phyloP scores from a whole-genome alignment of 2,888 invertebrate genomes.

The Conus canariensis region DNA sequence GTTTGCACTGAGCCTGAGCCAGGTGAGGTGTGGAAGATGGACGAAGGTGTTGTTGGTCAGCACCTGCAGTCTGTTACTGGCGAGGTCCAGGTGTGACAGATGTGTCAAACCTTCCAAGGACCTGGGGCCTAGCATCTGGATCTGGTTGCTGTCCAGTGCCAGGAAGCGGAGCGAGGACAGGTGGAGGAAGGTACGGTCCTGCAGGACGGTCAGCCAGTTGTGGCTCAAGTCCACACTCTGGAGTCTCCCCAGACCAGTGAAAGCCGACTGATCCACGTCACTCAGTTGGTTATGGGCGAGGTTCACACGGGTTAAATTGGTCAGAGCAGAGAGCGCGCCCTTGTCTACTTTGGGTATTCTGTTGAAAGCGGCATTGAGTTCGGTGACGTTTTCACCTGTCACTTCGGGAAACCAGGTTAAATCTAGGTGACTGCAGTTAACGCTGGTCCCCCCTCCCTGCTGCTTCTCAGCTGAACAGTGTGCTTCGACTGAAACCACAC shows the following conservation, averaged over 20 bases:
- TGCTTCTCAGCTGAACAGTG: not conserved
- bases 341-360: not conserved
- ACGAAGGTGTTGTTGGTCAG: conserved; percentile 12
- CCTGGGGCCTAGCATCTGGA: not conserved
- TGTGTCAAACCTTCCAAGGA: conserved; percentile 2
- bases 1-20: not conserved
- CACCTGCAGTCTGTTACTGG: not conserved
- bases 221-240: conserved; percentile 6
- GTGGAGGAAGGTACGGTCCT: not conserved
- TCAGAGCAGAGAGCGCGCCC: not conserved
- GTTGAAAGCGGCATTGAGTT: not conserved
- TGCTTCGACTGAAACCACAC: not conserved
- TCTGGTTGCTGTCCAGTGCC: not conserved
- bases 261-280: not conserved
- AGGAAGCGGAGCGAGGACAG: not conserved
- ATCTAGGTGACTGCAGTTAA: not conserved
- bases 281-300: not conserved
- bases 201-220: not conserved
- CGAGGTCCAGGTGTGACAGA: not conserved
- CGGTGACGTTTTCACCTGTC: not conserved
- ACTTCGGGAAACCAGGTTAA: not conserved
- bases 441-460: not conserved
- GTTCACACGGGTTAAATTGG: not conserved
- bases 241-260: not conserved
- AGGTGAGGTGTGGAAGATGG: not conserved